Percentiles rank a stretch among this genome's conserved stretches.
Conservation (phyloP, 2,888 invertebrate genomes). For the Sycophila texana region DNA sequence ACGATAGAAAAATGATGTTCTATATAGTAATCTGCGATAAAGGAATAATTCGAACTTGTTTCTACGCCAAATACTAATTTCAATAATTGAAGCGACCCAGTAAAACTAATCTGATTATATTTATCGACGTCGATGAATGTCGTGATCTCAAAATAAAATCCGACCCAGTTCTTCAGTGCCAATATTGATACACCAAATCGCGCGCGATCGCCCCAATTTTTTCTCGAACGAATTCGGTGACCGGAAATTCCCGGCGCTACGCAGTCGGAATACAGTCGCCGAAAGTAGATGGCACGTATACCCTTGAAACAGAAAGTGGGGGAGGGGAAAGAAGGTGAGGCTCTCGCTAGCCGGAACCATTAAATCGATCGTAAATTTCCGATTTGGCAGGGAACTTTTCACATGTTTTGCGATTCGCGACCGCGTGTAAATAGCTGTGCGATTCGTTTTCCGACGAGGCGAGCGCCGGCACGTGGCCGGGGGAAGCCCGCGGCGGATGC, state of each 20-base stretch:
- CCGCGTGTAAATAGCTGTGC: conserved; percentile 31
- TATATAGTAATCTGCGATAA: too few species aligned
- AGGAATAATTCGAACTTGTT: too few species aligned
- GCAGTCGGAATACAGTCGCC: not conserved
- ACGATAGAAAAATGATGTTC: too few species aligned
- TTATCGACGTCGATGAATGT: too few species aligned
- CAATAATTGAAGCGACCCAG: too few species aligned
- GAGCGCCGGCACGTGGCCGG: conserved; percentile 29
- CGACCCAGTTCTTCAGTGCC: not conserved
- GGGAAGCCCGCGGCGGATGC: conserved; percentile 18
- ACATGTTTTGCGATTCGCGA: not conserved
- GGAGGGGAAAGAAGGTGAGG: too few species aligned
- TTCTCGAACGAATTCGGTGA: conserved; percentile 11
- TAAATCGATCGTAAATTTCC: conserved; percentile 51
- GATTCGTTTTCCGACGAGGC: conserved; percentile 40
- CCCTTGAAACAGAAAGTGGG: too few species aligned
- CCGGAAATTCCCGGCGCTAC: conserved; percentile 21
- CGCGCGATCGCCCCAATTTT: conserved; percentile 21
- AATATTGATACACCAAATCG: conserved; percentile 9
- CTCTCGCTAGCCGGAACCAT: conserved; percentile 1
- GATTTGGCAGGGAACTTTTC: conserved; percentile 26
- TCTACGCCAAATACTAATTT: too few species aligned
- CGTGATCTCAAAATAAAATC: not conserved
- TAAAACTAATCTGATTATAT: too few species aligned
- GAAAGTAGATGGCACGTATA: not conserved